Percentiles rank a stretch among this genome's conserved stretches.
Evolutionary conservation across 2,888 invertebrate genomes (phyloP).

Genomic region (Volucella zonaria): DNA sequence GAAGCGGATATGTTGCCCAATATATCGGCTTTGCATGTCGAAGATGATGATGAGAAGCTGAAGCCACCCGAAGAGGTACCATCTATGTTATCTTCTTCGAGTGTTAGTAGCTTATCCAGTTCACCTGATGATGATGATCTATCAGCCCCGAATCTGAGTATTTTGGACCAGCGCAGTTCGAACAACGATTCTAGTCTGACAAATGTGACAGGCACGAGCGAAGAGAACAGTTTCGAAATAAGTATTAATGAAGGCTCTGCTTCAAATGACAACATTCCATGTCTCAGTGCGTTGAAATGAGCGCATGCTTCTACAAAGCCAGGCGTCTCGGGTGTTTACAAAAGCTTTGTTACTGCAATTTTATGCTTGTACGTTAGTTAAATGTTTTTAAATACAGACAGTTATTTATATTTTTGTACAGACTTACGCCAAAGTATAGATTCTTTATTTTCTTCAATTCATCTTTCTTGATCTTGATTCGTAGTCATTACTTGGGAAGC

Average conservation of each 20-base stretch:
- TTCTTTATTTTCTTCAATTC: too few species aligned
- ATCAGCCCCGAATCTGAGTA: constrained; percentile 79
- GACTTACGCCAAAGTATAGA: background rate
- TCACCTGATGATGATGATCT: constrained; percentile 73
- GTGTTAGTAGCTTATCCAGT: constrained; percentile 63
- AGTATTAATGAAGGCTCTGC: constrained; percentile 78
- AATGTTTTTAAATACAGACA: constrained; percentile 64
- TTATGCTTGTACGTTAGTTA: constrained; percentile 36
- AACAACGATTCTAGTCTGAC: constrained; percentile 82
- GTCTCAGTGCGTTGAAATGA: constrained; percentile 77
- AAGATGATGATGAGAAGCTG: constrained; percentile 62
- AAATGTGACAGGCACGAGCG: constrained; percentile 81
- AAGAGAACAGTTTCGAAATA: constrained; percentile 81
- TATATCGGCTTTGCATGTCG: constrained; percentile 70
- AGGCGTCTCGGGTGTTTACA: background rate
- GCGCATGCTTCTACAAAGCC: background rate
- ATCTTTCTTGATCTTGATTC: too few species aligned
- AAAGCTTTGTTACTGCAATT: constrained; percentile 18
- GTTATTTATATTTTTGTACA: constrained; percentile 71
- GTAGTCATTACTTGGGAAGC: too few species aligned
- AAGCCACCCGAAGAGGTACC: constrained; percentile 34
- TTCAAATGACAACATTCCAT: constrained; percentile 79
- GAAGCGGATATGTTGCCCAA: constrained; percentile 53
- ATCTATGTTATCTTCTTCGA: constrained; percentile 48
- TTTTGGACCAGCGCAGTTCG: constrained; percentile 79